Evolutionary conservation across 2,113 vertebrate genomes (phyloP), one percentile per base, ranked within the genome.

Genomic region (Aphelocoma coerulescens): DNA sequence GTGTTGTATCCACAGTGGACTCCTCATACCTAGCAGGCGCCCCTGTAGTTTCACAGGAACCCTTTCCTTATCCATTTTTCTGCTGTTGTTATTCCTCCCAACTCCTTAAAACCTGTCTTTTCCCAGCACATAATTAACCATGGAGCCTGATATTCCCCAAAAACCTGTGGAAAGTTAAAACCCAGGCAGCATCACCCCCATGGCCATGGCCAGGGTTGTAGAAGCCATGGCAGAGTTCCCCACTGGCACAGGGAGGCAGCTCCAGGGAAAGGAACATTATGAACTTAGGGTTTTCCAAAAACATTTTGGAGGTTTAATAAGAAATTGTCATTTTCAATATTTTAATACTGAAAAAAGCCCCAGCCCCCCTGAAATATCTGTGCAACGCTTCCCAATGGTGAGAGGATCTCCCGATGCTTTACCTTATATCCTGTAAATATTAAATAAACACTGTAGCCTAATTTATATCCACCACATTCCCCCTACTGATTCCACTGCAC

Each of bases 391-490:
- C 43, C 43, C 35, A n/a, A 20, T 11, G 37, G 24, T 0, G 0
- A 57, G 51, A 72, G 33, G 33, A 44, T 61, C 48, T 67, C 75
- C 49, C 49, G 37, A 76, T 91, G 19, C 13, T n/a, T 44, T 89
- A 61, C 32, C 22, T 75, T 61, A 15, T 88, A 72, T 63, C 24
- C 39, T 85, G 35, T 57, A 91, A 91, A 62, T 39, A 32, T 67
- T 84, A 71, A 75, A 37, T 52, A 48, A 68, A 27, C 37, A 21
- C 35, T 49, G 35, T 32, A 35, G n/a, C 43, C 89, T 88, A 73
- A 85, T 91, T 94, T 49, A 44, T 68, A 89, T 63, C 93, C 77
- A 79, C 28, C 37, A 54, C 48, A 39, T 90, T 93, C 37, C 21
- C 44, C 46, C 48, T 52, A 11, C 78, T 79, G 80, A 72, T 59